Evolutionary conservation across 2,888 invertebrate genomes (phyloP).

Genomic region (Aradus depressus): DNA sequence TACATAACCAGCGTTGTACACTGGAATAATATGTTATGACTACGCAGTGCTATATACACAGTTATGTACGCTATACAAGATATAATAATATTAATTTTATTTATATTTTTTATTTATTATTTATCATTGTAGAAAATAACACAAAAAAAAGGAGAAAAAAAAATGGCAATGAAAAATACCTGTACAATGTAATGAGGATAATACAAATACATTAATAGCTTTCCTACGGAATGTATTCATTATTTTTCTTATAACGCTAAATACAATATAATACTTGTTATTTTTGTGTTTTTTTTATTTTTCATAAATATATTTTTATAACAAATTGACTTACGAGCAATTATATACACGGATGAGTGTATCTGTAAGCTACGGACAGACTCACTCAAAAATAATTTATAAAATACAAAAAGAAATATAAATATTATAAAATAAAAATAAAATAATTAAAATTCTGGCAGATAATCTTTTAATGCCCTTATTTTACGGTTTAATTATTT

Average conservation of each 20-base stretch:
- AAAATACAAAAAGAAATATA: no score
- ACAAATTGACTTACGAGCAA: no score
- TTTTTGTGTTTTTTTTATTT: background rate
- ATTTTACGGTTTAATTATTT: no score
- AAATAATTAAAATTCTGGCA: no score
- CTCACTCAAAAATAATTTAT: no score
- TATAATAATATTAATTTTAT: conserved; percentile 14
- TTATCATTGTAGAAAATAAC: conserved; percentile 17
- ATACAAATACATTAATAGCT: conserved; percentile 15
- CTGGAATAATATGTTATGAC: conserved; percentile 17
- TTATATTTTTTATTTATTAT: conserved; percentile 12
- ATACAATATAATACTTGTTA: background rate
- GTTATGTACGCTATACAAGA: conserved; percentile 18
- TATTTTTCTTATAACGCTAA: background rate
- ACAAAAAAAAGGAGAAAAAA: conserved; percentile 13
- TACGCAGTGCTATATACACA: conserved; percentile 21
- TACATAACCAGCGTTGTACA: background rate
- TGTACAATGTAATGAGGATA: conserved; percentile 11
- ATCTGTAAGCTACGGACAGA: no score
- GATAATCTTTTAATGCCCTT: no score
- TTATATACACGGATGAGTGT: no score
- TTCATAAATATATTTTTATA: background rate
- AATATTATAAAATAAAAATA: no score
- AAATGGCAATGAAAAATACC: conserved; percentile 13
- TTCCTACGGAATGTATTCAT: conserved; percentile 10